Percentiles rank a stretch among this genome's conserved stretches.
phyloP scores from a whole-genome alignment of 2,888 invertebrate genomes.

The Acanthococcus lagerstroemiae region DNA sequence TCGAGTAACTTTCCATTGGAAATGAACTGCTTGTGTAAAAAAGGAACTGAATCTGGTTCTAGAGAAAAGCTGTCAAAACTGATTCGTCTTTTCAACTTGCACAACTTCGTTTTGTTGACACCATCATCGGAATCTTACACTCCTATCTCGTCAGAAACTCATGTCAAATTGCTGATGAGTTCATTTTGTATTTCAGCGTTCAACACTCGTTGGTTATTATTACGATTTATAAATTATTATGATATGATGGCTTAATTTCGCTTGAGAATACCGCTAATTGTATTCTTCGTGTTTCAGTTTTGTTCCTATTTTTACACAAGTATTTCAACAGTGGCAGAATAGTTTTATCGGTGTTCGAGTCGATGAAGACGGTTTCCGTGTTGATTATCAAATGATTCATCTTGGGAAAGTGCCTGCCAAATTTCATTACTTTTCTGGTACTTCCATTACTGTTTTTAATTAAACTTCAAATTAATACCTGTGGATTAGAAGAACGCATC shows the following conservation, averaged over 20 bases:
- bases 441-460: too few species aligned
- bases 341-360: slow-evolving; percentile 72
- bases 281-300: slow-evolving; percentile 45
- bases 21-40: slow-evolving; percentile 17
- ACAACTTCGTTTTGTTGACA: slow-evolving; percentile 68
- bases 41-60: slow-evolving; percentile 7
- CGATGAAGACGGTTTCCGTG: slow-evolving; percentile 56
- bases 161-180: slow-evolving; percentile 67
- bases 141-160: slow-evolving; percentile 47
- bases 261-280: not conserved
- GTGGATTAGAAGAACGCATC: too few species aligned
- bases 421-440: slow-evolving; percentile 69
- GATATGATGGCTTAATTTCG: too few species aligned
- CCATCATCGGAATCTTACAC: slow-evolving; percentile 45
- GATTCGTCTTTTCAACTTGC: slow-evolving; percentile 66
- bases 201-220: slow-evolving; percentile 48
- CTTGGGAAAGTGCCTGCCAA: slow-evolving; percentile 67
- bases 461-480: too few species aligned
- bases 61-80: slow-evolving; percentile 14
- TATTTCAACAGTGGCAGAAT: slow-evolving; percentile 68
- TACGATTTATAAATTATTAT: not conserved
- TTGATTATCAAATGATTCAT: slow-evolving; percentile 84
- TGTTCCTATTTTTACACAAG: slow-evolving; percentile 78
- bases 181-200: slow-evolving; percentile 71
- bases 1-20: slow-evolving; percentile 2